Conservation (phyloP, 2,888 invertebrate species). For the Schizaphis graminum region DNA sequence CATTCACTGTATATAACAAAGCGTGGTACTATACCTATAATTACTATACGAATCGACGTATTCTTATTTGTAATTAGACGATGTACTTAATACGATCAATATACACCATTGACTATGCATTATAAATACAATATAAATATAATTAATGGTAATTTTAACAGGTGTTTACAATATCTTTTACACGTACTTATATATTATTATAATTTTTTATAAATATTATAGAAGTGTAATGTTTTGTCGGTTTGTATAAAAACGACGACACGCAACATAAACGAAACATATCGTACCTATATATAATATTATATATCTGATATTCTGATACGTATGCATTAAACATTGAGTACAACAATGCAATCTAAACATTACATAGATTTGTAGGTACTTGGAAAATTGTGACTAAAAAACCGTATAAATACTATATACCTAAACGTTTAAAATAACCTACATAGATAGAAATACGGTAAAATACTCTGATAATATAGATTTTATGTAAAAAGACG, state of each 20-base stretch:
- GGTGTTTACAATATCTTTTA: background rate
- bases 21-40: background rate
- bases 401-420: background rate
- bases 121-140: background rate
- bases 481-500: background rate
- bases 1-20: background rate
- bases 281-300: background rate
- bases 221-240: background rate
- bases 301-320: too few relatives aligned
- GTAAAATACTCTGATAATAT: background rate
- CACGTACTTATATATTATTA: background rate
- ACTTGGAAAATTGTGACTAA: background rate
- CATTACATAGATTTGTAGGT: background rate
- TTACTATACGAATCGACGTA: background rate
- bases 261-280: background rate
- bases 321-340: background rate
- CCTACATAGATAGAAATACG: background rate
- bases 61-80: background rate
- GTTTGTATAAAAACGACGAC: conserved; percentile 2
- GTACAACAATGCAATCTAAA: background rate
- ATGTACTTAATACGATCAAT: background rate
- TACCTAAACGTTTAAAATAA: background rate
- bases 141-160: conserved; percentile 9
- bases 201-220: background rate
- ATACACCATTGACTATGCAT: background rate